A percentile compares a stretch with the other conserved stretches of the same genome.
Evolutionary conservation across 2,888 invertebrate genomes (phyloP).

Genomic region (Cryptus viduatorius): DNA sequence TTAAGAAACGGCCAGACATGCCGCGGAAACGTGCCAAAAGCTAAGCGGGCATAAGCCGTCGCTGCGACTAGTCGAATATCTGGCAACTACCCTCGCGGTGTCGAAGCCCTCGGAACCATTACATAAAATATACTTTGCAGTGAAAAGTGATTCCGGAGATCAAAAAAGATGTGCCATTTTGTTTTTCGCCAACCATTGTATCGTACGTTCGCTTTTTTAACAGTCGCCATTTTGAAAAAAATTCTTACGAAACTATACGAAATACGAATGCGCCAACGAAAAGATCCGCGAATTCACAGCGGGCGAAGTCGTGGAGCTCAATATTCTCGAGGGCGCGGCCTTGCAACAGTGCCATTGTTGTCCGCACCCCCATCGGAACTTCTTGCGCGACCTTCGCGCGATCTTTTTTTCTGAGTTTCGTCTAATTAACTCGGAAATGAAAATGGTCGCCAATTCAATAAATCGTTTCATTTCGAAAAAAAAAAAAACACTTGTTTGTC

Average conservation of each 20-base stretch:
- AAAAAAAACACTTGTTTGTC: neutral
- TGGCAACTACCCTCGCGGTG: too few relatives aligned
- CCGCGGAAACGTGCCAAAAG: conserved; percentile 17
- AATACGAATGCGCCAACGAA: neutral
- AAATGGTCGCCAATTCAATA: neutral
- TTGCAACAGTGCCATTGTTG: neutral
- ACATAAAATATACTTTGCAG: neutral
- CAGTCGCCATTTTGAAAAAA: neutral
- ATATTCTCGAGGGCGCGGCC: neutral
- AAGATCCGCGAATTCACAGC: too few relatives aligned
- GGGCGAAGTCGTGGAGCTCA: too few relatives aligned
- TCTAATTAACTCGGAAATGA: too few relatives aligned
- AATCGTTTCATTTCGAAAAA: neutral
- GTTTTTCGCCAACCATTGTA: neutral
- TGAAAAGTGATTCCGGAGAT: neutral
- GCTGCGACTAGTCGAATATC: neutral
- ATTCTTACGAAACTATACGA: neutral
- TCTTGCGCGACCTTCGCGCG: neutral
- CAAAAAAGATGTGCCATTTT: neutral
- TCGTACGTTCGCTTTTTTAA: neutral
- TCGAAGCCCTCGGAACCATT: neutral
- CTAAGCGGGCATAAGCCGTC: neutral
- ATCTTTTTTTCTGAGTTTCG: too few relatives aligned
- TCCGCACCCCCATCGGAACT: neutral
- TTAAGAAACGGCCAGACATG: conserved; percentile 6